These are phyloP conservation scores for Scelioninae gen. 1 DNA, from an alignment of 2,888 invertebrate species.

Conservation along the genomic window DNA sequence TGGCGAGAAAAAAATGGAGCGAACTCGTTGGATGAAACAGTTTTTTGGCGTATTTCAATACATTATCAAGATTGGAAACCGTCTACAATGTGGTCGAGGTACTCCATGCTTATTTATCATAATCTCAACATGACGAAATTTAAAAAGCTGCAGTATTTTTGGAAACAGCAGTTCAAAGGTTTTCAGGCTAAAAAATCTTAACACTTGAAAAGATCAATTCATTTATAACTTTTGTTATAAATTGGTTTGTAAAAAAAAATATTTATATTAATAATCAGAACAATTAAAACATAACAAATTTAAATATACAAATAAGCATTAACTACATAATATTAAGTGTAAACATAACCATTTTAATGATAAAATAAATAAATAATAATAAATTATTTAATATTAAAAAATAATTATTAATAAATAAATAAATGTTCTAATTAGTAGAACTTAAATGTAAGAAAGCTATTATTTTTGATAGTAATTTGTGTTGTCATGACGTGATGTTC, in stretches of 20 bases:
- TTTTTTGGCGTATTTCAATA: not conserved
- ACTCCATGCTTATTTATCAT: constrained; percentile 15
- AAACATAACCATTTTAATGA: no score
- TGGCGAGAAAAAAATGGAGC: not conserved
- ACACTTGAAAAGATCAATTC: constrained; percentile 1
- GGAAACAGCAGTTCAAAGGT: constrained; percentile 5
- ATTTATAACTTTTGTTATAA: constrained; percentile 3
- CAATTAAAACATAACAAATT: not conserved
- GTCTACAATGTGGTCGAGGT: constrained; percentile 8
- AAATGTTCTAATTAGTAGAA: no score
- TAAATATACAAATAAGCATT: no score
- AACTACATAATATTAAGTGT: no score
- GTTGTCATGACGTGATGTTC: no score
- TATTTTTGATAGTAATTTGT: no score
- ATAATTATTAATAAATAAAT: no score
- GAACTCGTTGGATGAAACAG: not conserved
- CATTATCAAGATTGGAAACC: constrained; percentile 8
- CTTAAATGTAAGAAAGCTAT: no score
- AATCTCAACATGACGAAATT: constrained; percentile 13
- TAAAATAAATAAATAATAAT: no score
- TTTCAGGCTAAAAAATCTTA: constrained; percentile 1
- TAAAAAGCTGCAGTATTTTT: not conserved
- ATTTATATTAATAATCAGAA: not conserved
- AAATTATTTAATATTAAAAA: no score
- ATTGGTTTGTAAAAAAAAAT: constrained; percentile 8